Conservation (phyloP, 2,797 vertebrate species). For the Diplodus puntazzo region DNA sequence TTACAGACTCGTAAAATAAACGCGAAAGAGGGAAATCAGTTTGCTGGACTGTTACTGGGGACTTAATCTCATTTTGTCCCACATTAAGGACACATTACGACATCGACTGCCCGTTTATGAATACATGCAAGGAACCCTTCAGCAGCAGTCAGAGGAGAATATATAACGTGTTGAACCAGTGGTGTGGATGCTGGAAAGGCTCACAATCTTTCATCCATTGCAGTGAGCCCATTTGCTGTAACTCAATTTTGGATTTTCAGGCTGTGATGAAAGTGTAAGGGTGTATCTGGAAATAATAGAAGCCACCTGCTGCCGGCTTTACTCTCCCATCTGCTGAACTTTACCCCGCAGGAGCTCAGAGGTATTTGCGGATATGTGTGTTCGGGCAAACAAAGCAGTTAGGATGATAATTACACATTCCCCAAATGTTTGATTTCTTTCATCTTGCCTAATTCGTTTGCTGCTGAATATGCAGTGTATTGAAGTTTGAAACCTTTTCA, state of each 20-base stretch:
- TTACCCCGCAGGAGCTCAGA: slow-evolving; percentile 58
- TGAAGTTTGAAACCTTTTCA: slow-evolving; percentile 67
- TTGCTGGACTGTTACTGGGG: slow-evolving; percentile 8
- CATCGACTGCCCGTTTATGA: slow-evolving; percentile 9
- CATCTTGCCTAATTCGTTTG: slow-evolving; percentile 62
- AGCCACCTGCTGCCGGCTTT: slow-evolving; percentile 45
- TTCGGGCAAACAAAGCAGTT: slow-evolving; percentile 61
- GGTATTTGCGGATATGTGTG: slow-evolving; percentile 51
- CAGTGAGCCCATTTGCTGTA: slow-evolving; percentile 4
- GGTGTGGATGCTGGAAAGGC: slow-evolving; percentile 6
- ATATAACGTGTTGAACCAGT: background rate
- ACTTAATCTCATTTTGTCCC: slow-evolving; percentile 8
- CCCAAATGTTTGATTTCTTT: slow-evolving; percentile 73
- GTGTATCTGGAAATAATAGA: background rate
- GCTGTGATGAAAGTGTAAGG: slow-evolving; percentile 19
- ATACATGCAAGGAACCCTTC: slow-evolving; percentile 9
- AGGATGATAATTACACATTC: slow-evolving; percentile 65
- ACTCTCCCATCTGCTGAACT: slow-evolving; percentile 62
- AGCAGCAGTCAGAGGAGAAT: background rate
- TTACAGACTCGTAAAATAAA: slow-evolving; percentile 60
- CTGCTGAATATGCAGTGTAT: slow-evolving; percentile 66
- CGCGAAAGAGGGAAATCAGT: slow-evolving; percentile 24
- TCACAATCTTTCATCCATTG: slow-evolving; percentile 4
- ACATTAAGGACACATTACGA: slow-evolving; percentile 18
- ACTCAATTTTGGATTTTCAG: slow-evolving; percentile 12